These are phyloP conservation scores for Drosophila mojavensis DNA, from an alignment of 1,140 invertebrate species.

Conservation along the genomic window DNA sequence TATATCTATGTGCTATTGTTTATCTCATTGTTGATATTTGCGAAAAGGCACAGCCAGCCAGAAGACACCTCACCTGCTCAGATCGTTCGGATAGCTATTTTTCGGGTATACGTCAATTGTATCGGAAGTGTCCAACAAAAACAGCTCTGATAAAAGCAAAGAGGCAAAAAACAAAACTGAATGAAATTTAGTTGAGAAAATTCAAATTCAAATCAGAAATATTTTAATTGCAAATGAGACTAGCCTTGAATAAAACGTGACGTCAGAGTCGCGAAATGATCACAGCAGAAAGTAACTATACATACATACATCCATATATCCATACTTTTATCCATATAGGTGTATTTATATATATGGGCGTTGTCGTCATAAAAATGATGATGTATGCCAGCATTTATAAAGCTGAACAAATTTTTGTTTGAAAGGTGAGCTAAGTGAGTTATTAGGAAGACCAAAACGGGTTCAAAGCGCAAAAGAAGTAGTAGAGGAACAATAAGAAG, in stretches of 20 bases:
- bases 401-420: background rate
- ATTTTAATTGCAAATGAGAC: conserved; percentile 75
- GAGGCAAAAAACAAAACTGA: conserved; percentile 37
- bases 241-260: conserved; percentile 54
- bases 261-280: conserved; percentile 51
- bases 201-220: conserved; percentile 25
- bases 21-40: conserved; percentile 53
- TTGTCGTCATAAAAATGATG: conserved; percentile 29
- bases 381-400: conserved; percentile 5
- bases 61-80: conserved; percentile 51
- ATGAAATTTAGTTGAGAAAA: conserved; percentile 62
- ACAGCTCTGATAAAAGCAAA: conserved; percentile 59
- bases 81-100: conserved; percentile 14
- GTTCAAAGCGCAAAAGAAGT: too few relatives aligned
- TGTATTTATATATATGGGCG: conserved; percentile 1
- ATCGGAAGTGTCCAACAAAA: conserved; percentile 72
- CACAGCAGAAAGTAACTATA: conserved; percentile 9
- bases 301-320: too few relatives aligned
- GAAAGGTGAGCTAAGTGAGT: too few relatives aligned
- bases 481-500: too few relatives aligned
- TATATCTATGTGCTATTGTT: conserved; percentile 47
- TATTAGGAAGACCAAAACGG: too few relatives aligned
- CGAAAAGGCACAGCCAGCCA: conserved; percentile 18
- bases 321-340: too few relatives aligned
- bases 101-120: conserved; percentile 62